phyloP scores from a whole-genome alignment of 2,113 vertebrate genomes.

The Solea solea region DNA sequence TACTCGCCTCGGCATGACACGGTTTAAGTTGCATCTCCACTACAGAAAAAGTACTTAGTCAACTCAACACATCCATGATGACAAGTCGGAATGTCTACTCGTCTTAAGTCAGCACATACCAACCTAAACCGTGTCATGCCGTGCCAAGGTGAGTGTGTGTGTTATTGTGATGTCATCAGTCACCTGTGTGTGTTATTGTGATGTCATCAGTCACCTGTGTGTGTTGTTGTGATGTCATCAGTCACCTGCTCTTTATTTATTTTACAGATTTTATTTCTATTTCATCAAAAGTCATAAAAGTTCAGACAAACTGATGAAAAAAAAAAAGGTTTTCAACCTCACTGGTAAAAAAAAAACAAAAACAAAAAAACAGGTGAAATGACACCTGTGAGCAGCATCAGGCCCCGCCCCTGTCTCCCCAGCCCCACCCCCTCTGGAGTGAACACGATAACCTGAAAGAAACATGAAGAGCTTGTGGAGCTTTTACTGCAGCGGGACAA shows the following conservation, averaged over 20 bases:
- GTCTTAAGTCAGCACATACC: too few relatives aligned
- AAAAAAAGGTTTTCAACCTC: neutral
- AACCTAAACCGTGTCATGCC: too few relatives aligned
- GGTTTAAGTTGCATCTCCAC: too few relatives aligned
- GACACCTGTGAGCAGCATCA: neutral
- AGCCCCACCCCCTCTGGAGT: slow-evolving; percentile 4
- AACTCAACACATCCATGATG: too few relatives aligned
- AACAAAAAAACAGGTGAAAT: neutral
- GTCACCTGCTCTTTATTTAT: neutral
- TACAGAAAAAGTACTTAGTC: too few relatives aligned
- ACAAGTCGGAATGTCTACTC: too few relatives aligned
- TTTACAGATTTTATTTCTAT: slow-evolving; percentile 6
- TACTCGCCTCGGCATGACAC: too few relatives aligned
- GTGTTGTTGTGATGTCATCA: too few relatives aligned
- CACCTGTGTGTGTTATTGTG: too few relatives aligned
- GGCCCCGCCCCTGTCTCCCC: neutral
- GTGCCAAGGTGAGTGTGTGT: too few relatives aligned
- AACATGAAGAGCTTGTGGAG: slow-evolving; percentile 19
- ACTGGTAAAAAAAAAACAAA: neutral
- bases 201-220: too few relatives aligned
- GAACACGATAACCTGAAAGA: slow-evolving; percentile 25
- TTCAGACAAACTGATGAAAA: neutral
- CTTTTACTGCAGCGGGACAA: slow-evolving; percentile 60
- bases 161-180: too few relatives aligned
- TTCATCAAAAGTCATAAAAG: slow-evolving; percentile 1